A percentile compares a stretch with the other conserved stretches of the same genome.
Conservation (phyloP, 2,797 vertebrate genomes). For the Nannoperca obscura region DNA sequence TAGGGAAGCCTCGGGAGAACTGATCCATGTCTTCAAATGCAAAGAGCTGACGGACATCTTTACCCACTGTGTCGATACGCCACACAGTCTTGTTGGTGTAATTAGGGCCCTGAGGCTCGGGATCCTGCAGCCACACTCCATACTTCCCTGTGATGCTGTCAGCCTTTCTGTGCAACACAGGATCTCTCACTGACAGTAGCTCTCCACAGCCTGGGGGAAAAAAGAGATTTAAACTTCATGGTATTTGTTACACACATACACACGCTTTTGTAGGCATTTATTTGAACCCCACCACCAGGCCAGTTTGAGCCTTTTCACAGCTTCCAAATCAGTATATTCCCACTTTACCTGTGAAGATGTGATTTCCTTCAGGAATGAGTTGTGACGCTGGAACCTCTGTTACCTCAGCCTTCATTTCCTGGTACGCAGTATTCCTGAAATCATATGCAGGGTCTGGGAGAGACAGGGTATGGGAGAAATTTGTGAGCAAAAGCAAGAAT, state of each 20-base stretch:
- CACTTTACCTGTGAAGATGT: constrained; percentile 68
- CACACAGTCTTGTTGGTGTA: constrained; percentile 89
- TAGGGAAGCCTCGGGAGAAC: constrained; percentile 89
- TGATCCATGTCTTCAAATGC: constrained; percentile 89
- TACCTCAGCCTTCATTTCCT: constrained; percentile 93
- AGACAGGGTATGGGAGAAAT: not conserved
- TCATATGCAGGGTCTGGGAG: constrained; percentile 83
- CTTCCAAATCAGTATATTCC: no score
- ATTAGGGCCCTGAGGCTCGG: constrained; percentile 80
- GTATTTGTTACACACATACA: not conserved
- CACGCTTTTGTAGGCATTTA: not conserved
- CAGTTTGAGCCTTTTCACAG: no score
- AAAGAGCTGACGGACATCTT: constrained; percentile 91
- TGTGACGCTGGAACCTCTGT: constrained; percentile 88
- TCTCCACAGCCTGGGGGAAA: constrained; percentile 88
- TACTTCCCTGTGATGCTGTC: constrained; percentile 93
- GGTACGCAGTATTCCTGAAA: constrained; percentile 82
- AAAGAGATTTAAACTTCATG: not conserved
- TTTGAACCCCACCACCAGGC: not conserved
- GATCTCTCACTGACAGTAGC: constrained; percentile 89
- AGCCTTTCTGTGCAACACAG: constrained; percentile 88
- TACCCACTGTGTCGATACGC: constrained; percentile 91
- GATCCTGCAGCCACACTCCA: constrained; percentile 95
- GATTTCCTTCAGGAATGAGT: constrained; percentile 62
- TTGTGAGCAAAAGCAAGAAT: not conserved